Evolutionary conservation across 92 coral and sea anemone species (phyloP), one percentile per base, ranked within the genome.

Genomic region (Meandrina meandrites): DNA sequence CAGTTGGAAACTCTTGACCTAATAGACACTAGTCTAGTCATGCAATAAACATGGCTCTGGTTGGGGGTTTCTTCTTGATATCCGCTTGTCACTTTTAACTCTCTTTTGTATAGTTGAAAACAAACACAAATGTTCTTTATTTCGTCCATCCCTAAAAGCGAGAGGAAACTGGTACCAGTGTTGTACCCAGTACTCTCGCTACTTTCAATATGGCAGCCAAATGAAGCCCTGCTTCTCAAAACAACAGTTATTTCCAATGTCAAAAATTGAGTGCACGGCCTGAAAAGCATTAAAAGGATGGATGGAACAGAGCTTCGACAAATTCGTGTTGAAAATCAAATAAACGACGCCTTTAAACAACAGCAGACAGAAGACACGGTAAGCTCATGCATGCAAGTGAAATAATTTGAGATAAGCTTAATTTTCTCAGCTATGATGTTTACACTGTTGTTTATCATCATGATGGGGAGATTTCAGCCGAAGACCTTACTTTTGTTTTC

Each of bases 221-320:
- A 71, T 10, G 68, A 18, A 60, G 27, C 68, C 9, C 68, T 6
- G 68, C 62, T 56, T 1, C 69, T 62, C 30, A 28, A 32, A 53
- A 22, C 53, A 13, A 19, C 31, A 19, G 31, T 50, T 76, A 31
- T 35, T 12, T 5, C 11, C 10, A 37, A 11, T 67, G 12, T 31
- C 17, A 7, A 53, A 35, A 37, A n/a, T 75, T 42, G 50, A 24
- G 30, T 37, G 42, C 64, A 18, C 12, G n/a, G 34, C 19, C 42
- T 78, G 8, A 21, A 7, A 34, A 3, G 4, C 31, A 80, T 21
- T 27, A 17, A 42, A 47, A 71, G 10, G 32, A 89, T 89, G 88
- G 89, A 89, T 12, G 77, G 64, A 66, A 31, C 89, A 30, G 88
- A 84, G 32, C 85, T 89, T 48, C 76, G 92, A 32, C 85, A 89